Conservation (phyloP, 53 echinoderm and acorn worm species). For the Antedon mediterranea region DNA sequence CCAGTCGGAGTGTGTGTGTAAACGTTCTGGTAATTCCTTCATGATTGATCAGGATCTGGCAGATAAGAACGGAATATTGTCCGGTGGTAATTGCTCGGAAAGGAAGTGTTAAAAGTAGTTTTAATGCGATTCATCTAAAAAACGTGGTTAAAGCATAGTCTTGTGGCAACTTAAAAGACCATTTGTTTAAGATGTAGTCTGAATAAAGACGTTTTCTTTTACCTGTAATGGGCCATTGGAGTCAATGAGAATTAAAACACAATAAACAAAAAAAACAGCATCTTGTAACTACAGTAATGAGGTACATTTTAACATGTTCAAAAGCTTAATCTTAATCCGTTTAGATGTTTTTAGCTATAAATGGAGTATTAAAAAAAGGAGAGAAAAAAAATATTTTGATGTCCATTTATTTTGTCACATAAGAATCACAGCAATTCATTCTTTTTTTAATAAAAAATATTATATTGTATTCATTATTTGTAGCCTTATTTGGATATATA, state of each 20-base stretch:
- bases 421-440: too few species aligned
- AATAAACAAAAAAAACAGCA: background rate
- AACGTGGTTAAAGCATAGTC: background rate
- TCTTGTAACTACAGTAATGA: background rate
- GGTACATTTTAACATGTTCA: background rate
- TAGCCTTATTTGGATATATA: too few species aligned
- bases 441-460: too few species aligned
- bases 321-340: background rate
- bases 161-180: background rate
- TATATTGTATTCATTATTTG: too few species aligned
- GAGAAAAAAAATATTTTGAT: too few species aligned
- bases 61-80: background rate
- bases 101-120: conserved; percentile 1
- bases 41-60: background rate
- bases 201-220: background rate
- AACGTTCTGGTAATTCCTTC: background rate
- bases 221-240: background rate
- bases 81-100: background rate
- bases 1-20: background rate
- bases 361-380: too few species aligned
- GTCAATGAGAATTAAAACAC: background rate
- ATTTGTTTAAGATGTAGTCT: background rate
- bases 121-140: background rate
- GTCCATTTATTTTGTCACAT: too few species aligned
- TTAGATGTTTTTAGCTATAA: background rate